Base-by-base conservation (phyloP, 2,113 vertebrate species). In the Malurus elegans region DNA sequence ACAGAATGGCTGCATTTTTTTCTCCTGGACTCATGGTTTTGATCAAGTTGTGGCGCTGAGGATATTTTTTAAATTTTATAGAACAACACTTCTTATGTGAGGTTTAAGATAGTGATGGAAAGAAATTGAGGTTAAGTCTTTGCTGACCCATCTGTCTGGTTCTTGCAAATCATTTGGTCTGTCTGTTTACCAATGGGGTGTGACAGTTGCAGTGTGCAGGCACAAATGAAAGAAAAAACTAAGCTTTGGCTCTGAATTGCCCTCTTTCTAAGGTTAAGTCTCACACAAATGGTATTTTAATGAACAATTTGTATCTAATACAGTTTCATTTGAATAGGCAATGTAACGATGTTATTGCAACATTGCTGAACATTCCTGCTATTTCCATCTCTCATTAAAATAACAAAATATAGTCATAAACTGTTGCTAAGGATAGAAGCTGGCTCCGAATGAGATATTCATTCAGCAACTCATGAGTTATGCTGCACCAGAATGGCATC, bases 271-370 rank as follows among this genome's bases (percentile, higher is more conserved):
- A 94, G 90, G 50, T 79, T 85, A 87, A 61, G 8, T 86, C 73
- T 93, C 92, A 66, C 45, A 80, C 62, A 78, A 96, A 93, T 28
- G n/a, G 5, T 78, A 47, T 88, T 95, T 94, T 95, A 96, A 93
- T 76, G 42, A 66, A 67, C 28, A n/a, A 32, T 86, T 87, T 56
- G 7, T 79, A 86, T 83, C 72, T 78, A 64, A 81, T 85, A 71
- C 28, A 80, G 34, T 95, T 88, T 96, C 36, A 54, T 93, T 93
- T 95, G 84, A 95, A 92, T 94, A 54, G 94, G 25, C n/a, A 86
- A 44, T 57, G 78, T 50, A 45, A 36, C 23, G 51, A 13, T 66
- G 45, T 61, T 91, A 86, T 70, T 81, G 86, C 40, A 94, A 93
- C 17, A 74, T 13, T 85, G 54, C 62, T 3, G n/a, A 96, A 65